Conservation (phyloP, 2,797 vertebrate genomes). For the Falco novaeseelandiae region DNA sequence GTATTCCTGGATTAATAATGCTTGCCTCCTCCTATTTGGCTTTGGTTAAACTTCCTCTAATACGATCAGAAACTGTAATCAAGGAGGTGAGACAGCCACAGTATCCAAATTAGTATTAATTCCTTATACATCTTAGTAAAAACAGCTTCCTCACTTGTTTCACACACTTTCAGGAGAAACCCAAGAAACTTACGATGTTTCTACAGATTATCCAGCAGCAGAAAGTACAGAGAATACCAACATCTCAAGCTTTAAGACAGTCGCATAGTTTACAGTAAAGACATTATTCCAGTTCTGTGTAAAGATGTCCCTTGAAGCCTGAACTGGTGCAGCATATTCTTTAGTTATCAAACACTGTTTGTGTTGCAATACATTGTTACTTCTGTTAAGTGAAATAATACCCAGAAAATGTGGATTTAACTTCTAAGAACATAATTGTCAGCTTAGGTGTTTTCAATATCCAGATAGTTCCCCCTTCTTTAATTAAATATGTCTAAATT, state of each 20-base stretch:
- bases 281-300: neutral
- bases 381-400: neutral
- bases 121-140: neutral
- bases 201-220: neutral
- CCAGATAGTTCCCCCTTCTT: neutral
- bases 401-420: neutral
- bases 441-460: neutral
- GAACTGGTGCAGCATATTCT: neutral
- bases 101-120: neutral
- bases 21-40: neutral
- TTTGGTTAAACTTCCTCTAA: neutral
- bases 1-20: neutral
- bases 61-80: neutral
- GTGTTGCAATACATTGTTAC: neutral
- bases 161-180: neutral
- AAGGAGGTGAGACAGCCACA: neutral
- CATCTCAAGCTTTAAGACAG: neutral
- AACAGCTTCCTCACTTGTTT: neutral
- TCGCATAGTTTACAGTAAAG: neutral
- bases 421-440: neutral
- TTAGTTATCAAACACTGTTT: neutral
- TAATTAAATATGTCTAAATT: neutral
- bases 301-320: neutral
- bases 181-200: neutral
- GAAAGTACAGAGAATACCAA: neutral